phyloP scores from a whole-genome alignment of 2,888 invertebrate genomes.

The Cryptosula pallasiana region DNA sequence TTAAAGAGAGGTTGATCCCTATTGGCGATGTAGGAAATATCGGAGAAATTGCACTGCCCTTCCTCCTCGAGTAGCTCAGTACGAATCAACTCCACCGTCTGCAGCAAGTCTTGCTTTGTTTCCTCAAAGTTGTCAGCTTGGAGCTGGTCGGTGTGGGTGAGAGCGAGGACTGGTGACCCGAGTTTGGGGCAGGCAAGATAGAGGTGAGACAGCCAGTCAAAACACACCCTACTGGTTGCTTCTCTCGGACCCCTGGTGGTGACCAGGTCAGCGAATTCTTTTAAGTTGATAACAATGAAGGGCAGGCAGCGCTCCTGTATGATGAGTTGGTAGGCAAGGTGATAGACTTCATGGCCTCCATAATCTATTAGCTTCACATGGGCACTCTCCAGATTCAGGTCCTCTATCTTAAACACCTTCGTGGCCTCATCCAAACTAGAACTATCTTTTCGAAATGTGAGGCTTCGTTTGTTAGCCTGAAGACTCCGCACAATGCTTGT shows the following conservation, averaged over 20 bases:
- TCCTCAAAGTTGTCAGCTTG: neutral
- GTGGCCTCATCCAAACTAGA: neutral
- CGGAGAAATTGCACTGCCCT: neutral
- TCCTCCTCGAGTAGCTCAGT: neutral
- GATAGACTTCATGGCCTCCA: slow-evolving; percentile 5
- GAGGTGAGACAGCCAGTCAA: slow-evolving; percentile 6
- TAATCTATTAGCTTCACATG: neutral
- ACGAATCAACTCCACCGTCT: neutral
- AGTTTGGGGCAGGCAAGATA: neutral
- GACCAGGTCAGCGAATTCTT: neutral
- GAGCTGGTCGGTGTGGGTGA: neutral
- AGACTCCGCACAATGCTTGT: neutral
- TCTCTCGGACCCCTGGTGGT: neutral
- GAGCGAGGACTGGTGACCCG: neutral
- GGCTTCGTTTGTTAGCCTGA: neutral
- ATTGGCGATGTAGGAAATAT: neutral
- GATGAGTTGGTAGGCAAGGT: neutral
- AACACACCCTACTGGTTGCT: neutral
- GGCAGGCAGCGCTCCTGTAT: neutral
- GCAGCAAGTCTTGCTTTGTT: neutral
- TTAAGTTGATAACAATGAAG: neutral
- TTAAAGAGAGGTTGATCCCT: neutral
- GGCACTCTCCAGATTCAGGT: neutral
- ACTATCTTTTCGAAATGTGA: neutral
- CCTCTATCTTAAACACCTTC: neutral